Evolutionary conservation across 2,113 vertebrate genomes (phyloP).

Genomic region (Fukomys damarensis): DNA sequence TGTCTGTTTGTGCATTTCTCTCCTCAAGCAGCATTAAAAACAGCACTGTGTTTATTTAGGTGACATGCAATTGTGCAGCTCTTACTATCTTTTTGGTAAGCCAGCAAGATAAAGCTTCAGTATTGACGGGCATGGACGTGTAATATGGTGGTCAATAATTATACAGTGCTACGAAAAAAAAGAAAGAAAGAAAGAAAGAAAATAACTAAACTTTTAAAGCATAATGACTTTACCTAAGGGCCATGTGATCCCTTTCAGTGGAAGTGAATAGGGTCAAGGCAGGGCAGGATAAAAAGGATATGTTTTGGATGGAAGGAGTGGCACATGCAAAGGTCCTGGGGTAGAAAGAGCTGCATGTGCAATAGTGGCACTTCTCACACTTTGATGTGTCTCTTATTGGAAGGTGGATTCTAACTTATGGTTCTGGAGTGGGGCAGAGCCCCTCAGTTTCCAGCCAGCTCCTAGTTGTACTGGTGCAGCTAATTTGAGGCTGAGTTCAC

Average conservation of each 20-base stretch:
- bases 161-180: background rate
- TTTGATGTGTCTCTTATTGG: background rate
- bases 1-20: background rate
- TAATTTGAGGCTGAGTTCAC: background rate
- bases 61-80: background rate
- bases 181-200: conserved; percentile 10
- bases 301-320: background rate
- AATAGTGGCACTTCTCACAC: background rate
- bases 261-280: background rate
- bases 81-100: background rate
- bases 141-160: background rate
- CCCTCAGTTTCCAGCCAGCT: background rate
- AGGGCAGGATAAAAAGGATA: background rate
- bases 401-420: background rate
- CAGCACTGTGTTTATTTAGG: background rate
- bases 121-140: background rate
- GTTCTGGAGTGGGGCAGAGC: background rate
- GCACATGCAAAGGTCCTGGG: background rate
- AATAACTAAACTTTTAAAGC: background rate
- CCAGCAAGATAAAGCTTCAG: background rate
- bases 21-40: background rate
- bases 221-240: background rate
- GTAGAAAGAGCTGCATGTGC: background rate
- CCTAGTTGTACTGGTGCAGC: too few species aligned
- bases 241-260: background rate